Evolutionary conservation across 2,113 vertebrate genomes (phyloP).

Genomic region (Rhagologus leucostigma): DNA sequence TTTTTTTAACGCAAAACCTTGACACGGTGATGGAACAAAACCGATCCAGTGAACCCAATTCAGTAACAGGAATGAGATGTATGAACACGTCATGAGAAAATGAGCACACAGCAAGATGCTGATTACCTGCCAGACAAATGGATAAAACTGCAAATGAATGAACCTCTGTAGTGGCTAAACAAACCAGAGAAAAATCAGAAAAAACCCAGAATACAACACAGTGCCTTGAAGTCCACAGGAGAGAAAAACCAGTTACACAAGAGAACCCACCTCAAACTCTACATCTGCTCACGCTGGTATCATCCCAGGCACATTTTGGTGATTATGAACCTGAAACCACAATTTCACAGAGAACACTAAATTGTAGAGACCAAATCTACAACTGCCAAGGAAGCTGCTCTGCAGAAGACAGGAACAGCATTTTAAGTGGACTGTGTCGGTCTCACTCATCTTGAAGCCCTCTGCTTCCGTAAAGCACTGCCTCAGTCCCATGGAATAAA

Average conservation of each 20-base stretch:
- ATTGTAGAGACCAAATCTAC: neutral
- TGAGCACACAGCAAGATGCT: neutral
- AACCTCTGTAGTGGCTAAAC: neutral
- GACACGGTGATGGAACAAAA: fast-evolving
- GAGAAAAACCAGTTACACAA: neutral
- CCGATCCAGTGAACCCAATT: fast-evolving
- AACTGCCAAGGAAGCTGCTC: neutral
- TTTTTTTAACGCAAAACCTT: neutral
- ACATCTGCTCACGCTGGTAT: neutral
- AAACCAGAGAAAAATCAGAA: neutral
- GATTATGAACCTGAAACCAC: neutral
- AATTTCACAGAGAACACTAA: neutral
- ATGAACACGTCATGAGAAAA: neutral
- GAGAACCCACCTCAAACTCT: neutral
- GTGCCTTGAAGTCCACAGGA: neutral
- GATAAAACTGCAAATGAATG: neutral
- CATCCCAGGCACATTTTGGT: neutral
- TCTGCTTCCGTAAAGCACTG: neutral
- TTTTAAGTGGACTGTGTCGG: neutral
- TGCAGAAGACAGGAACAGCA: neutral
- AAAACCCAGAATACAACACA: neutral
- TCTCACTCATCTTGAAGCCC: neutral
- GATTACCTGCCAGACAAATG: neutral
- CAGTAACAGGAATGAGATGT: neutral
- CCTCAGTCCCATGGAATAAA: neutral